A percentile compares a stretch with the other conserved stretches of the same genome.
Conservation (phyloP, 2,888 invertebrate genomes). For the Hyposoter didymator region DNA sequence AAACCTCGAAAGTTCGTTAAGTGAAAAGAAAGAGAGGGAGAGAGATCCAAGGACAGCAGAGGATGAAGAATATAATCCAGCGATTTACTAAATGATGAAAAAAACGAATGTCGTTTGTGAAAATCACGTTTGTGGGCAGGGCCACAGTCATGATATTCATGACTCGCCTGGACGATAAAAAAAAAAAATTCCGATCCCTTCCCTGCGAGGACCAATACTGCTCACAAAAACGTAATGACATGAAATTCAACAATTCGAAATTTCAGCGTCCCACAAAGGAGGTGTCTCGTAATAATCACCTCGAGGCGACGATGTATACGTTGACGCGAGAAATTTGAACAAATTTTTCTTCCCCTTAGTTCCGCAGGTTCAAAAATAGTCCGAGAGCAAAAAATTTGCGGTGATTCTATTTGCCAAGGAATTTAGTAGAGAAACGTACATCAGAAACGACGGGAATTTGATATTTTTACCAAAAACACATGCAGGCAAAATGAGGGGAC, state of each 20-base stretch:
- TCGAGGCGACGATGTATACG: background rate
- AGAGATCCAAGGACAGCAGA: background rate
- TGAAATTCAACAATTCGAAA: background rate
- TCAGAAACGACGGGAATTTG: background rate
- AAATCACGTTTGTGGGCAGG: slow-evolving; percentile 8
- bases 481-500: background rate
- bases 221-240: background rate
- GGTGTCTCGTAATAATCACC: background rate
- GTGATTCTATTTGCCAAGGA: background rate
- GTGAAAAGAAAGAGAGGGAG: background rate
- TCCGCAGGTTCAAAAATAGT: background rate
- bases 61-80: background rate
- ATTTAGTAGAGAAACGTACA: background rate
- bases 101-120: background rate
- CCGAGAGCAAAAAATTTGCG: background rate
- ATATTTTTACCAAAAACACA: slow-evolving; percentile 10
- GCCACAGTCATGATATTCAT: background rate
- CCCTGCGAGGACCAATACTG: background rate
- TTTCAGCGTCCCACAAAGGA: background rate
- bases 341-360: background rate
- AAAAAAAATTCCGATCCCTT: background rate
- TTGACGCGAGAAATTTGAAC: background rate
- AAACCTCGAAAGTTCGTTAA: background rate
- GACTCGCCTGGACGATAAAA: background rate
- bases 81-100: slow-evolving; percentile 36